A percentile compares a stretch with the other conserved stretches of the same genome.
These are phyloP conservation scores for Xenopus laevis DNA, from an alignment of 2,113 vertebrate genomes.

Conservation along the genomic window DNA sequence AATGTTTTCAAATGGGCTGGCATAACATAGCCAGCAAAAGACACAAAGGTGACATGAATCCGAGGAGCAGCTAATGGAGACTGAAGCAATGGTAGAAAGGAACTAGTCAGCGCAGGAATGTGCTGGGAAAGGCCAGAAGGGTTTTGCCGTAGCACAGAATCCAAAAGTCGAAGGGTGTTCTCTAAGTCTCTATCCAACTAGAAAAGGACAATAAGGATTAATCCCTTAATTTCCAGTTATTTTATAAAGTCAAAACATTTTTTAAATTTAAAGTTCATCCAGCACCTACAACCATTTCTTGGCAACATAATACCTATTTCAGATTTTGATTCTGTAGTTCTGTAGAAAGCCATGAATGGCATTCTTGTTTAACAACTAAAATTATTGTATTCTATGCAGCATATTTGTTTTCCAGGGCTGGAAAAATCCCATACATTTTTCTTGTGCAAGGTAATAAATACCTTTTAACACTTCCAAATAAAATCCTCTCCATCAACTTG, in stretches of 20 bases:
- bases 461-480: too few species aligned
- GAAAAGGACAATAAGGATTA: conserved; percentile 34
- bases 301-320: too few species aligned
- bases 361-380: too few species aligned
- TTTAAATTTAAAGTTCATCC: too few species aligned
- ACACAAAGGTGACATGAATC: conserved; percentile 75
- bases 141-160: conserved; percentile 68
- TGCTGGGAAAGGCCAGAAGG: conserved; percentile 79
- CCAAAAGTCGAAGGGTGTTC: conserved; percentile 74
- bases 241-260: neutral
- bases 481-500: too few species aligned
- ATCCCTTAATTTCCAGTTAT: neutral
- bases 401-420: too few species aligned
- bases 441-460: too few species aligned
- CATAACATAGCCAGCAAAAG: conserved; percentile 82
- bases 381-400: too few species aligned
- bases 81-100: conserved; percentile 79
- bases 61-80: conserved; percentile 88
- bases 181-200: conserved; percentile 84
- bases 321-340: neutral
- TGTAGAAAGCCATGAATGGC: neutral
- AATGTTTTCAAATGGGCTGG: conserved; percentile 75
- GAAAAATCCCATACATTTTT: too few species aligned
- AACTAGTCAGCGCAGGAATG: conserved; percentile 77
- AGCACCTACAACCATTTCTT: too few species aligned